These are phyloP conservation scores for Yponomeuta cagnagella DNA, from an alignment of 2,888 invertebrate genomes.

Conservation along the genomic window DNA sequence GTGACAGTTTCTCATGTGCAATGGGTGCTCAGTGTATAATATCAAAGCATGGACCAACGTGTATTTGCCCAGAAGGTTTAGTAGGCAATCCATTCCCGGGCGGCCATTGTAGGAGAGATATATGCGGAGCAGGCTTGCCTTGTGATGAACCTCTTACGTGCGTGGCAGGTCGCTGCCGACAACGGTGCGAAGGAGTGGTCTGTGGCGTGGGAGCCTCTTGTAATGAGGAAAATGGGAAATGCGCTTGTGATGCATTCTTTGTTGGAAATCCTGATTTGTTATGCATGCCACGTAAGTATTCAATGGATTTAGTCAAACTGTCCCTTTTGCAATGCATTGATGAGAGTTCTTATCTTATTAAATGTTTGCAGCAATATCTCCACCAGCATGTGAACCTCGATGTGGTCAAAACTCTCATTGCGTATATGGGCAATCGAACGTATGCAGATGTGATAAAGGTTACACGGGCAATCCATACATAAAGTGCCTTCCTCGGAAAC, in stretches of 20 bases:
- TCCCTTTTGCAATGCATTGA: not conserved
- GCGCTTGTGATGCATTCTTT: constrained; percentile 90
- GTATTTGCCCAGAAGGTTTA: constrained; percentile 90
- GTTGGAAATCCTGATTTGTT: constrained; percentile 92
- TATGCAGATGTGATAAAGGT: constrained; percentile 89
- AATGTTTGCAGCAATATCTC: constrained; percentile 79
- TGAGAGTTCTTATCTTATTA: constrained; percentile 17
- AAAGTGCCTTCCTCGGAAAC: constrained; percentile 82
- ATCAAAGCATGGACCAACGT: constrained; percentile 88
- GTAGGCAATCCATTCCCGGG: constrained; percentile 95
- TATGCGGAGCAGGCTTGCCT: constrained; percentile 85
- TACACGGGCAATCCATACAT: constrained; percentile 92
- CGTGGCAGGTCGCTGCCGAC: constrained; percentile 91
- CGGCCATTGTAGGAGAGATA: constrained; percentile 87
- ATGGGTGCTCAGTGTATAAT: constrained; percentile 90
- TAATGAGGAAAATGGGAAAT: constrained; percentile 86
- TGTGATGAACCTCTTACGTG: constrained; percentile 88
- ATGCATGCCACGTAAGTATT: constrained; percentile 91
- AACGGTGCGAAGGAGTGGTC: constrained; percentile 89
- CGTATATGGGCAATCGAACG: constrained; percentile 84
- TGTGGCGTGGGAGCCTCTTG: constrained; percentile 94
- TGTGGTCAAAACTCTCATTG: constrained; percentile 92
- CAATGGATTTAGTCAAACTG: not conserved
- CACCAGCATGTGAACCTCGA: constrained; percentile 85
- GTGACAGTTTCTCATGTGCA: constrained; percentile 86